Percentiles rank a stretch among this genome's conserved stretches.
Conservation (phyloP, 2,888 invertebrate species). For the Chaetoderma sp. region DNA sequence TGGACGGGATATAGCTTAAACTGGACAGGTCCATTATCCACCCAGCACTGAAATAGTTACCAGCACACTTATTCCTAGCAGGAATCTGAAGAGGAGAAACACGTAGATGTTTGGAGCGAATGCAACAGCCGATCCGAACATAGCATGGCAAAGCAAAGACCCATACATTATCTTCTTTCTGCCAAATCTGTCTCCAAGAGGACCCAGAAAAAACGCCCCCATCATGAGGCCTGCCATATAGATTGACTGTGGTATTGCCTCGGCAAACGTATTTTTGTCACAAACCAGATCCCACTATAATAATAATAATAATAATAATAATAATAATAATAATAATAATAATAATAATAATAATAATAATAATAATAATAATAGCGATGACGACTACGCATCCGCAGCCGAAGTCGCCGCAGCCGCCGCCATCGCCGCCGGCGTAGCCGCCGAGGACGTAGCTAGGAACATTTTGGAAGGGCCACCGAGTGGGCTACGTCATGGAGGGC, state of each 20-base stretch:
- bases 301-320: not conserved
- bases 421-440: too few relatives aligned
- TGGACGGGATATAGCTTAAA: too few relatives aligned
- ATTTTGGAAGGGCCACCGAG: too few relatives aligned
- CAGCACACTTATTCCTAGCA: conserved; percentile 41
- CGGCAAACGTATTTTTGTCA: conserved; percentile 34
- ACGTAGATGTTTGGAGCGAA: conserved; percentile 35
- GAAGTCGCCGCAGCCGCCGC: too few relatives aligned
- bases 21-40: too few relatives aligned
- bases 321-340: not conserved
- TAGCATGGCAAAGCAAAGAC: not conserved
- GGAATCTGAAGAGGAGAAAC: conserved; percentile 35
- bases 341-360: not conserved
- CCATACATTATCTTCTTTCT: conserved; percentile 8
- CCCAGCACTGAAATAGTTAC: too few relatives aligned
- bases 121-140: conserved; percentile 28
- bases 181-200: conserved; percentile 36
- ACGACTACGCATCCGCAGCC: too few relatives aligned
- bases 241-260: conserved; percentile 43
- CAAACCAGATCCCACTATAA: conserved; percentile 50
- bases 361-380: too few relatives aligned
- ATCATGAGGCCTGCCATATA: conserved; percentile 45
- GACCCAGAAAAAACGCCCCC: conserved; percentile 43
- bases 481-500: too few relatives aligned
- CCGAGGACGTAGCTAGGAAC: too few relatives aligned